Evolutionary conservation across 2,113 vertebrate species (phyloP).

Genomic region (Phoenicopterus ruber): DNA sequence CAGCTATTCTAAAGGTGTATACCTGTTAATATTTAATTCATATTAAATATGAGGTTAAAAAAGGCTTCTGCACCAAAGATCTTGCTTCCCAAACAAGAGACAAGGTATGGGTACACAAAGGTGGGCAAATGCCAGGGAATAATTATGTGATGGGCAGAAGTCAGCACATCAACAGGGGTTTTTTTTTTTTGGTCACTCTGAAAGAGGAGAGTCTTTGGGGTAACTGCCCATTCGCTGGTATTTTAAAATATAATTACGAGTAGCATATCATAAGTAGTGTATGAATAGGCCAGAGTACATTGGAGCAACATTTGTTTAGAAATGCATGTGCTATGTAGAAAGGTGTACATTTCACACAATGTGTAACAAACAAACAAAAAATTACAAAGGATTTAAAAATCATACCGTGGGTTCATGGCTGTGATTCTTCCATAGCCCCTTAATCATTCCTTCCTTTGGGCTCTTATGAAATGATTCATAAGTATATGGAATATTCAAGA

Average conservation of each 20-base stretch:
- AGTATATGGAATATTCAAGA: conserved; percentile 90
- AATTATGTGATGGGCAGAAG: not conserved
- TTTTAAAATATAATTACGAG: not conserved
- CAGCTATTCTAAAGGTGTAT: not conserved
- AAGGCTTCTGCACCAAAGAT: not conserved
- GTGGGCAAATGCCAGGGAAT: not conserved
- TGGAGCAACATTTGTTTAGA: not conserved
- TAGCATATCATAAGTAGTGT: not conserved
- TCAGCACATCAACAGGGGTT: not conserved
- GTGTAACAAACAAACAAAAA: not conserved
- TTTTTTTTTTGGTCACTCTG: not conserved
- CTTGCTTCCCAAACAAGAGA: not conserved
- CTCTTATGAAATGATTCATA: conserved; percentile 87
- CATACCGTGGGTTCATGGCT: conserved; percentile 88
- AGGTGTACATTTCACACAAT: not conserved
- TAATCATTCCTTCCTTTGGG: conserved; percentile 94
- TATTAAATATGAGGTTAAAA: not conserved
- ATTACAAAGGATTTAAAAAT: not conserved
- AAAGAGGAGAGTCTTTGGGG: not conserved
- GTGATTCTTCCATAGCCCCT: conserved; percentile 97
- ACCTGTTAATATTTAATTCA: not conserved
- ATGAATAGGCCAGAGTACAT: not conserved
- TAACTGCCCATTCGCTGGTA: not conserved
- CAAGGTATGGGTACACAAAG: not conserved
- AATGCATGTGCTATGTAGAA: not conserved